Evolutionary conservation across 2,888 invertebrate genomes (phyloP), one percentile per base, ranked within the genome.

Genomic region (Drosophila longiperda): DNA sequence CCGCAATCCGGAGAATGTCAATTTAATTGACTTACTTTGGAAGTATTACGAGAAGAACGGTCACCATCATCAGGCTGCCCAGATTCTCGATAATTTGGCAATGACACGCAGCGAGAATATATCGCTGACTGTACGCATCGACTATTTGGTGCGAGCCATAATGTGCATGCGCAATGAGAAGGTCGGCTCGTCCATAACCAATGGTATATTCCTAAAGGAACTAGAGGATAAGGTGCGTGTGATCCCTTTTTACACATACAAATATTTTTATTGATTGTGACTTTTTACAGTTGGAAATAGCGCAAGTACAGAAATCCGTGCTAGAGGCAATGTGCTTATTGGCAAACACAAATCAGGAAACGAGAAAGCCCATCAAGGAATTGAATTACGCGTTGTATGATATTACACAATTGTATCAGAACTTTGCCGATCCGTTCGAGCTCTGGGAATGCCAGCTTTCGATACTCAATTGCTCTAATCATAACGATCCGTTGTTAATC

Each of bases 401-500:
- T 92, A 96, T 99, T 80, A 98, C 98, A 12, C 96, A 97, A 96
- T 93, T 99, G 38, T 99, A 98, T 91, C 97, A 97, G 91, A 97
- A 98, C 78, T 99, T 97, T 93, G 98, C 98, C 0, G 98, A 98
- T 88, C 96, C 96, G 4, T 97, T 97, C 92, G 95, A 97, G 83
- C 94, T 99, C 49, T 97, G 97, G 95, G 98, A 99, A 93, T 97
- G 98, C 92, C 98, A 99, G 93, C 94, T 99, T 66, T 97, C 98
- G 8, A 98, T 99, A 77, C 96, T 99, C 54, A 97, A 98, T 87
- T 98, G 98, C 92, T 98, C 99, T 8, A 98, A 98, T 17, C 97
- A 98, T 93, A 96, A 97, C 86, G 99, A 99, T 92, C 95, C 96
- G 0, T 94, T 96, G 68, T 94, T 99, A 12, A 96, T 99, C 52